A percentile compares a stretch with the other conserved stretches of the same genome.
Conservation (phyloP, 2,797 vertebrate species). For the Lithobates sylvaticus region DNA sequence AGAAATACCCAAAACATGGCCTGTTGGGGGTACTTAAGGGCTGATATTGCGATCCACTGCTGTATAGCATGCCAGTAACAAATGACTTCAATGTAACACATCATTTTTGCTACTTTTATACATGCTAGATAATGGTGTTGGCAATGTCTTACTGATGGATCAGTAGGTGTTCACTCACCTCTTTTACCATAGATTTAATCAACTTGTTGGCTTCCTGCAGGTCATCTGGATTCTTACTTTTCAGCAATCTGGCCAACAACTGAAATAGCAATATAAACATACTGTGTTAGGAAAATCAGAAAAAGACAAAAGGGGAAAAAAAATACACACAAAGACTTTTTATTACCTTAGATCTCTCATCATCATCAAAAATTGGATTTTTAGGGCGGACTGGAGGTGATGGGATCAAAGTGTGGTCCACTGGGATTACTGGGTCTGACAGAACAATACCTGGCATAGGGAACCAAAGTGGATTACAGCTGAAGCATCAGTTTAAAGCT, state of each 20-base stretch:
- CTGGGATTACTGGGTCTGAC: slow-evolving; percentile 84
- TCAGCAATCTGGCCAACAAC: slow-evolving; percentile 89
- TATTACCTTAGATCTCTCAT: slow-evolving; percentile 90
- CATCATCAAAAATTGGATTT: slow-evolving; percentile 95
- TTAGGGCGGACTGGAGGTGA: slow-evolving; percentile 85
- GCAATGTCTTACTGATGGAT: too few species aligned
- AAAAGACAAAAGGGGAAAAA: background rate
- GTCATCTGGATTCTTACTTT: slow-evolving; percentile 95
- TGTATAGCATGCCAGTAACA: too few species aligned
- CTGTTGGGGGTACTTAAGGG: too few species aligned
- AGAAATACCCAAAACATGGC: too few species aligned
- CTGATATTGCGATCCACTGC: too few species aligned
- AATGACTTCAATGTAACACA: too few species aligned
- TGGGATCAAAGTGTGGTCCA: slow-evolving; percentile 87
- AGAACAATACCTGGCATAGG: slow-evolving; percentile 83
- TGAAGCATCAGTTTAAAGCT: too few species aligned
- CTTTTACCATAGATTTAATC: slow-evolving; percentile 97
- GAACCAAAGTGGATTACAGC: background rate
- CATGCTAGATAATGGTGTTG: too few species aligned
- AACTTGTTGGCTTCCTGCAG: slow-evolving; percentile 94
- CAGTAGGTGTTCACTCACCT: slow-evolving; percentile 77
- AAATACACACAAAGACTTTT: background rate
- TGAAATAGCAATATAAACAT: slow-evolving; percentile 67
- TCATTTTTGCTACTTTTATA: too few species aligned
- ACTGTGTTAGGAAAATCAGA: background rate